A percentile compares a stretch with the other conserved stretches of the same genome.
These are phyloP conservation scores for Silurus meridionalis DNA, from an alignment of 2,113 vertebrate genomes.

Conservation along the genomic window DNA sequence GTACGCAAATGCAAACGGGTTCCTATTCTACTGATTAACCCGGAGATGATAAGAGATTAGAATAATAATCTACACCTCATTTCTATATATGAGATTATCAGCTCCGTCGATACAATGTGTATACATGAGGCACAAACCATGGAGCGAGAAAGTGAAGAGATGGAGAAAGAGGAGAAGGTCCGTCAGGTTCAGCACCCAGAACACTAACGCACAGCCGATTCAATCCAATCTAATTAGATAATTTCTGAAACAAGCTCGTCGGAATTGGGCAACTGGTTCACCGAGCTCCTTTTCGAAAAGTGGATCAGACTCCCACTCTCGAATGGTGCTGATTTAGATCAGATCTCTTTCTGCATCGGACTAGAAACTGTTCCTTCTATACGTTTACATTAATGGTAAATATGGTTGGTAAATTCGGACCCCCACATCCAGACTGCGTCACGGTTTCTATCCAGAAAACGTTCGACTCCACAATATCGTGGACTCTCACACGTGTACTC, in stretches of 20 bases:
- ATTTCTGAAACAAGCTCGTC: not conserved
- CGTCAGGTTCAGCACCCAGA: not conserved
- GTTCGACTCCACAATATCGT: too few relatives aligned
- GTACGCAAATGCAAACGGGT: not conserved
- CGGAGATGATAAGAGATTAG: not conserved
- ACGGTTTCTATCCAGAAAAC: too few relatives aligned
- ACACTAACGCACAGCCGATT: slow-evolving; percentile 1
- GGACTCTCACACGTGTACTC: too few relatives aligned
- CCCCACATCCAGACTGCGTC: not conserved
- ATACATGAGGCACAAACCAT: not conserved
- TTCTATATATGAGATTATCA: not conserved
- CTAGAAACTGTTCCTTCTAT: not conserved
- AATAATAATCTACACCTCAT: slow-evolving; percentile 6
- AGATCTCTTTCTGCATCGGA: not conserved
- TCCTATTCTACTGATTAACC: not conserved
- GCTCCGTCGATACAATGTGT: not conserved
- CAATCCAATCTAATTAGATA: slow-evolving; percentile 8
- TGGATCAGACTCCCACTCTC: too few relatives aligned
- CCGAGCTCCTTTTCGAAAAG: slow-evolving; percentile 15
- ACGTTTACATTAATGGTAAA: not conserved
- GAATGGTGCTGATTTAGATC: not conserved
- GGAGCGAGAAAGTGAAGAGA: not conserved
- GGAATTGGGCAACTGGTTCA: not conserved
- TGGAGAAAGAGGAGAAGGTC: not conserved
- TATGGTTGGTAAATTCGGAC: not conserved